A percentile compares a stretch with the other conserved stretches of the same genome.
Conservation (phyloP, 1,140 invertebrate genomes). For the Heliconius melpomene region DNA sequence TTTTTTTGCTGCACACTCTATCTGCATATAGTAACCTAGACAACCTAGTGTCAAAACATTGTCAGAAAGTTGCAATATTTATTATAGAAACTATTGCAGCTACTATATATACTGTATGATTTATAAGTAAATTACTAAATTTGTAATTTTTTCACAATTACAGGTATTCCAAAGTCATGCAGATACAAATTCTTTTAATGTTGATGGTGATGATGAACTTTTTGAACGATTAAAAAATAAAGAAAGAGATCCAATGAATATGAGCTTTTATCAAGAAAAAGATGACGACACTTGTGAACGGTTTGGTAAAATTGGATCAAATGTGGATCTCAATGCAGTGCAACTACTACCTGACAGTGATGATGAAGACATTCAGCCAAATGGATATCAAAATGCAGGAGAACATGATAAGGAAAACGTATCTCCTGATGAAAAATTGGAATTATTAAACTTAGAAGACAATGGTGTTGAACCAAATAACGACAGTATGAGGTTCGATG, state of each 20-base stretch:
- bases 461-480: slow-evolving; percentile 63
- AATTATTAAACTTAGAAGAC: slow-evolving; percentile 47
- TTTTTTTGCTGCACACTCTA: no score
- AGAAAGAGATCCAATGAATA: slow-evolving; percentile 85
- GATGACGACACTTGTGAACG: slow-evolving; percentile 82
- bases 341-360: slow-evolving; percentile 83
- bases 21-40: no score
- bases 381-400: slow-evolving; percentile 55
- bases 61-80: not conserved
- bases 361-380: slow-evolving; percentile 77
- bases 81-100: no score
- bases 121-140: no score
- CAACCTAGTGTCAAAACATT: no score
- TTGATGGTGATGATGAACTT: slow-evolving; percentile 74
- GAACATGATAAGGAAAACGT: slow-evolving; percentile 71
- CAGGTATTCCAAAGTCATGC: slow-evolving; percentile 73
- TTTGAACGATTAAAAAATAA: slow-evolving; percentile 80
- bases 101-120: no score
- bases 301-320: slow-evolving; percentile 56
- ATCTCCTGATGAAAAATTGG: slow-evolving; percentile 50
- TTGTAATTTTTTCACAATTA: slow-evolving; percentile 32
- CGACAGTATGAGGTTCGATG: slow-evolving; percentile 68
- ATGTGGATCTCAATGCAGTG: slow-evolving; percentile 84
- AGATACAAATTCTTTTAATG: slow-evolving; percentile 71
- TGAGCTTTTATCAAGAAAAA: slow-evolving; percentile 85